Conservation (phyloP, 2,888 invertebrate species). For the Piscicola geometra region DNA sequence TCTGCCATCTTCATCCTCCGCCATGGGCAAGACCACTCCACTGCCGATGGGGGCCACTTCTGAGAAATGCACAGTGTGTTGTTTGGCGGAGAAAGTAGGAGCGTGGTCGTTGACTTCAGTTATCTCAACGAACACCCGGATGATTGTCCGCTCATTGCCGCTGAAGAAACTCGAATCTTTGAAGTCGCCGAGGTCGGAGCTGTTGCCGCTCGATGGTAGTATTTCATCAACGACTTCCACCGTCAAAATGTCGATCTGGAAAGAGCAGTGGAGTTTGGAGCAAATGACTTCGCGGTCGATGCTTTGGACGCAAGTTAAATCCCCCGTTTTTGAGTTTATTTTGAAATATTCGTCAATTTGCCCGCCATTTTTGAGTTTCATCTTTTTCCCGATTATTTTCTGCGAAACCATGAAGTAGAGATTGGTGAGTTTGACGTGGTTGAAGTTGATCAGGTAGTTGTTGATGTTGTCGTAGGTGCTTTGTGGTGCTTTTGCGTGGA, state of each 20-base stretch:
- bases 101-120: slow-evolving; percentile 28
- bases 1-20: slow-evolving; percentile 22
- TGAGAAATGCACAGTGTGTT: background rate
- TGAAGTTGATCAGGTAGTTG: slow-evolving; percentile 15
- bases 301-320: background rate
- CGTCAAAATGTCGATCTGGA: slow-evolving; percentile 20
- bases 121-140: slow-evolving; percentile 4
- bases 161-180: background rate
- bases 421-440: background rate
- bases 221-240: no score
- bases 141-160: background rate
- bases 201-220: background rate
- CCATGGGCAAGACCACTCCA: slow-evolving; percentile 17
- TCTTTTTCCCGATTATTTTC: background rate
- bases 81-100: background rate
- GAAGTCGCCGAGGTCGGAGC: background rate
- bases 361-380: background rate
- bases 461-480: background rate
- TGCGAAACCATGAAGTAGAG: slow-evolving; percentile 19
- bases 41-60: slow-evolving; percentile 28
- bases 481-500: no score
- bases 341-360: background rate
- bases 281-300: slow-evolving; percentile 26
- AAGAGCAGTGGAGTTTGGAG: background rate
- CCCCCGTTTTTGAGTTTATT: slow-evolving; percentile 5